Conservation (phyloP, 2,797 vertebrate genomes). For the Zalophus californianus region DNA sequence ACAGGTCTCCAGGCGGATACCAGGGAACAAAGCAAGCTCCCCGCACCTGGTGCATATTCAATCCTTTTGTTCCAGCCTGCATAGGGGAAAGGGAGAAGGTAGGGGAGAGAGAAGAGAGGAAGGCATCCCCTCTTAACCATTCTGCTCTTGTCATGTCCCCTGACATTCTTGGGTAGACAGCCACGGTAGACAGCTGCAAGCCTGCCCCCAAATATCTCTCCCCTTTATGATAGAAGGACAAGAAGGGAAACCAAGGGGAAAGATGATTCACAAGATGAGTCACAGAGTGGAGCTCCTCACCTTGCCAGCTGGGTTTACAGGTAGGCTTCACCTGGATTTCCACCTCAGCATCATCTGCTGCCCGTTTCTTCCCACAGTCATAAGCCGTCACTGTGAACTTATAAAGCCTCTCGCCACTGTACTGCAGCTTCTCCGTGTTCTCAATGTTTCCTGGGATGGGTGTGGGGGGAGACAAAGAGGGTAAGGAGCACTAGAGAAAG, state of each 20-base stretch:
- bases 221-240: not conserved
- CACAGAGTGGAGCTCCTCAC: slow-evolving; percentile 86
- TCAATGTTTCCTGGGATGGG: slow-evolving; percentile 95
- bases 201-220: not conserved
- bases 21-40: slow-evolving; percentile 96
- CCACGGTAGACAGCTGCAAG: not conserved
- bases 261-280: not conserved
- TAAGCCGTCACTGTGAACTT: slow-evolving; percentile 99
- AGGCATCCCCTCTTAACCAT: not conserved
- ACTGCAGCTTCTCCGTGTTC: slow-evolving; percentile 97
- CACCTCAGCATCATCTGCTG: slow-evolving; percentile 97
- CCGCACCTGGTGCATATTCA: slow-evolving; percentile 96
- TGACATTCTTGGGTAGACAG: not conserved
- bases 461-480: not conserved
- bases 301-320: slow-evolving; percentile 99
- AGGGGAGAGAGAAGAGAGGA: not conserved
- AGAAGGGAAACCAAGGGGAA: not conserved
- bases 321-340: slow-evolving; percentile 98
- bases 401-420: slow-evolving; percentile 94
- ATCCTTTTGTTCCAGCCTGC: slow-evolving; percentile 98
- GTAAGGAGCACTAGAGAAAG: not conserved
- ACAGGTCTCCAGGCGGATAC: slow-evolving; percentile 96
- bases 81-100: not conserved
- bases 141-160: not conserved
- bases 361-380: slow-evolving; percentile 98